Conservation (phyloP, 2,888 invertebrate species). For the Halictus ligatus region DNA sequence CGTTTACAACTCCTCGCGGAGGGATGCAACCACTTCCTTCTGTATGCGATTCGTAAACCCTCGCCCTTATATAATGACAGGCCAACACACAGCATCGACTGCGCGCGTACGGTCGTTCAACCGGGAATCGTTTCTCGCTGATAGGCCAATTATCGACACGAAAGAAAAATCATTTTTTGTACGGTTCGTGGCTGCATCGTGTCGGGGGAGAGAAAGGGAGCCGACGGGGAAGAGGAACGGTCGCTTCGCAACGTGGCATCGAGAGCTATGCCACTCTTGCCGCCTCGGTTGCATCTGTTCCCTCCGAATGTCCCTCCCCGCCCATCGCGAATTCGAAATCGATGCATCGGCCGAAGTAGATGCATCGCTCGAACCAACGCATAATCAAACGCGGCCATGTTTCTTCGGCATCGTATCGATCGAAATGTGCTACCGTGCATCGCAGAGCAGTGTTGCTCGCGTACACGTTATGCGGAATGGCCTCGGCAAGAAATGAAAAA, state of each 20-base stretch:
- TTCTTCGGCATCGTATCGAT: constrained; percentile 62
- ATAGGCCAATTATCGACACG: constrained; percentile 32
- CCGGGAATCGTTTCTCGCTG: constrained; percentile 22
- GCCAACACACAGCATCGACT: constrained; percentile 27
- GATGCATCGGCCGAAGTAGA: neutral
- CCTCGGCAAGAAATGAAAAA: neutral
- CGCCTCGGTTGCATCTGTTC: constrained; percentile 5
- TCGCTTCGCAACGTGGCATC: neutral
- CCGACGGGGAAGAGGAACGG: neutral
- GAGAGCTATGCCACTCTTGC: neutral
- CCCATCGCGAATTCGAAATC: constrained; percentile 9
- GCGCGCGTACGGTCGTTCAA: constrained; percentile 34
- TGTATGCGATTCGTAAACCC: constrained; percentile 59
- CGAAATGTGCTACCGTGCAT: constrained; percentile 45
- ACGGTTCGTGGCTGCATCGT: neutral
- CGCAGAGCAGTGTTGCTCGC: constrained; percentile 39
- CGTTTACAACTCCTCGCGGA: constrained; percentile 44
- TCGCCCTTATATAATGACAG: constrained; percentile 69
- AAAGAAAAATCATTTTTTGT: constrained; percentile 26
- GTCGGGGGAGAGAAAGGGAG: neutral
- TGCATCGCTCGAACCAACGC: constrained; percentile 16
- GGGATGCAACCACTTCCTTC: constrained; percentile 63
- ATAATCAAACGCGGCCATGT: constrained; percentile 59
- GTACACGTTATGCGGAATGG: constrained; percentile 42
- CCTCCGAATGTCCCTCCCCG: neutral